A percentile compares a stretch with the other conserved stretches of the same genome.
phyloP scores from a whole-genome alignment of 2,113 vertebrate genomes.

The Vombatus ursinus region DNA sequence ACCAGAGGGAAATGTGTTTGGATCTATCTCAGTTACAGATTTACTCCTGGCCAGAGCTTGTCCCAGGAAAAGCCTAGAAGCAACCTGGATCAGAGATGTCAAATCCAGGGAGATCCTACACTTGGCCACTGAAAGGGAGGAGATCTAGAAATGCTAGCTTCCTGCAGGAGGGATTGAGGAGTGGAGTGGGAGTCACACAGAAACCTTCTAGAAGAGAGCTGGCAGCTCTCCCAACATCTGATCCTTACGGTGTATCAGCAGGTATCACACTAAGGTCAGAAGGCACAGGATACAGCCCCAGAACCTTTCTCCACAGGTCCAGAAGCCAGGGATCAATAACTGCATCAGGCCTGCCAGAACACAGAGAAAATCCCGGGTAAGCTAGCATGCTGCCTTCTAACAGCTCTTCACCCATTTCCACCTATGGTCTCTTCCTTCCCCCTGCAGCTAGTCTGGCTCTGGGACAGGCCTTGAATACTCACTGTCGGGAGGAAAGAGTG shows the following conservation, averaged over 20 bases:
- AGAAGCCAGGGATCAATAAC: conserved; percentile 92
- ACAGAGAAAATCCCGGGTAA: accelerated
- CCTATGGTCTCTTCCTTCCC: not conserved
- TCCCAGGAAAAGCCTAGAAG: not conserved
- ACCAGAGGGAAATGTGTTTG: not conserved
- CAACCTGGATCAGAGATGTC: not conserved
- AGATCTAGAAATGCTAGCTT: not conserved
- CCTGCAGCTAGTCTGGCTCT: not conserved
- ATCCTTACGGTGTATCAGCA: conserved; percentile 87
- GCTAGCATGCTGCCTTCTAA: accelerated
- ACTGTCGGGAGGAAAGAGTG: not conserved
- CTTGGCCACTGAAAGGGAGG: accelerated
- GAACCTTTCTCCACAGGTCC: conserved; percentile 89
- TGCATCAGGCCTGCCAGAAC: conserved; percentile 88
- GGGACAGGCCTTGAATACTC: not conserved
- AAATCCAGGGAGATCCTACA: not conserved
- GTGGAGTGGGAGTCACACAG: not conserved
- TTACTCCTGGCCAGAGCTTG: not conserved
- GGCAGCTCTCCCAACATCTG: not conserved
- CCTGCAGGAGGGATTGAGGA: not conserved
- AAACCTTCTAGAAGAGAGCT: not conserved
- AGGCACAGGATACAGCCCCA: conserved; percentile 84
- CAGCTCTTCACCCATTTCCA: accelerated
- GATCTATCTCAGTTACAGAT: not conserved
- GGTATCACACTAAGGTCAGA: conserved; percentile 77